Evolutionary conservation across 2,113 vertebrate genomes (phyloP), one percentile per base, ranked within the genome.

Genomic region (Astur gentilis): DNA sequence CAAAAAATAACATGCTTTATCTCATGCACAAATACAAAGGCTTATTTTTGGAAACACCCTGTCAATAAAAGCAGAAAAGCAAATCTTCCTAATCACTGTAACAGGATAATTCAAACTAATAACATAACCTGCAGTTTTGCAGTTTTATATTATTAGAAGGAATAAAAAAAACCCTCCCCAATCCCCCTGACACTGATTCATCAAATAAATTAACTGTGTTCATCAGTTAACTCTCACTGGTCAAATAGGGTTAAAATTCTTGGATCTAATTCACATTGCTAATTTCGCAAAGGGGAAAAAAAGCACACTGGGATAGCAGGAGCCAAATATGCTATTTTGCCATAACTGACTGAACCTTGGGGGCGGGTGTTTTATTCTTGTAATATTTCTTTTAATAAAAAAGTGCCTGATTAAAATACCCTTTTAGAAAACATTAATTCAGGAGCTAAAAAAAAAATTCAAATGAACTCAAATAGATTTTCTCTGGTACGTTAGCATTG

Each of bases 381-480:
- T 23, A 93, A 90, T 97, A 90, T 94, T 96, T 97, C 89, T 96
- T 97, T 89, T 93, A 93, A 96, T 92, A 96, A 97, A 94, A 88
- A 97, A 93, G 91, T 69, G 72, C 93, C 75, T 93, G 93, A 98
- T 98, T 98, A 98, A 98, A 98, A 97, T 81, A 95, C 93, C 94
- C 97, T 98, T 98, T 97, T 95, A 96, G 97, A 98, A 98, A 97
- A 94, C 97, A 97, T 97, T 98, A 98, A 98, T 98, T 98, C 96
- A 93, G 67, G 76, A 87, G 73, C 94, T 95, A 92, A 96, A 97
- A 61, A 65, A 87, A 96, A 97, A 98, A 96, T 97, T 98, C 93
- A 96, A 95, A 97, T 98, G 96, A 97, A 98, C 95, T 97, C 94
- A 91, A 96, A 98, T 98, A 98, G 98, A 98, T 98, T 98, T 98